Evolutionary conservation across 2,888 invertebrate species (phyloP).

Genomic region (Eristalis arbustorum): DNA sequence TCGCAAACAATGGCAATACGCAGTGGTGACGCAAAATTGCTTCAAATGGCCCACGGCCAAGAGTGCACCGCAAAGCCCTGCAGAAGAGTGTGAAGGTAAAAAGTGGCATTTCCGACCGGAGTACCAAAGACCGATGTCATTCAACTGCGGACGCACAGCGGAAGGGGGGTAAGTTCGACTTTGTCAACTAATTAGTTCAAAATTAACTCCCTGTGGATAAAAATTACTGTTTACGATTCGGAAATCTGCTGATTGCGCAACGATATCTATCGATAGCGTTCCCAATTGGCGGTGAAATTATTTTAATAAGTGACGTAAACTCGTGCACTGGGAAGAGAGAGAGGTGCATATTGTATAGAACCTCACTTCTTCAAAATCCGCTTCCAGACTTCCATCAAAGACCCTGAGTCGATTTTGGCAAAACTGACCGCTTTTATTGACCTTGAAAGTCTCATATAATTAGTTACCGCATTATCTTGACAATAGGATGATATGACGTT

Average conservation of each 20-base stretch:
- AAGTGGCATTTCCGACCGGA: slow-evolving; percentile 14
- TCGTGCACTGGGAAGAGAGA: too few relatives aligned
- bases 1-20: slow-evolving; percentile 50
- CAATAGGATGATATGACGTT: neutral
- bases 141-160: slow-evolving; percentile 3
- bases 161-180: slow-evolving; percentile 34
- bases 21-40: slow-evolving; percentile 22
- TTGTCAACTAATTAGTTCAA: neutral
- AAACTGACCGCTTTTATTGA: neutral
- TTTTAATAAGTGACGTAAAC: neutral
- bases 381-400: neutral
- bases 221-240: neutral
- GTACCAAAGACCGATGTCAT: slow-evolving; percentile 26
- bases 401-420: neutral
- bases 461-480: neutral
- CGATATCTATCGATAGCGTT: neutral
- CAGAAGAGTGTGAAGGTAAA: neutral
- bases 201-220: neutral
- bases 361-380: too few relatives aligned
- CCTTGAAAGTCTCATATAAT: neutral
- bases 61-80: slow-evolving; percentile 11
- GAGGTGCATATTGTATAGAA: too few relatives aligned
- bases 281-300: neutral
- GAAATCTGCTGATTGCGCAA: neutral
- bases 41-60: slow-evolving; percentile 34